Conservation (phyloP, 1,140 invertebrate species). For the Archivesica marissinica region DNA sequence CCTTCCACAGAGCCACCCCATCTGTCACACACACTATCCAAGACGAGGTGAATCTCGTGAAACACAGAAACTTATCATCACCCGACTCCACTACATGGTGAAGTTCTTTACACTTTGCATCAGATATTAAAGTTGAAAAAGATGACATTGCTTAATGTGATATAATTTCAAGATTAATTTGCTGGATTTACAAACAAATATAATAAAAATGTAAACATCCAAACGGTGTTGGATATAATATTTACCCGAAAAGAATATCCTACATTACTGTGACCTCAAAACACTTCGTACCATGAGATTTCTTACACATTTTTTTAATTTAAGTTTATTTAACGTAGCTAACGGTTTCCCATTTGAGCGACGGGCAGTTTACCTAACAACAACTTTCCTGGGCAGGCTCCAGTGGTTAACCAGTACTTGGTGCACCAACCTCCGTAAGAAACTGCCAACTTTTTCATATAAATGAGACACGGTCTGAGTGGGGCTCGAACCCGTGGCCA, state of each 20-base stretch:
- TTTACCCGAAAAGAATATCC: neutral
- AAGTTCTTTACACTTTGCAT: slow-evolving; percentile 29
- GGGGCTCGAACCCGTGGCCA: too few relatives aligned
- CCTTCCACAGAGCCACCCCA: slow-evolving; percentile 76
- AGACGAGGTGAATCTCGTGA: slow-evolving; percentile 61
- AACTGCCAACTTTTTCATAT: too few relatives aligned
- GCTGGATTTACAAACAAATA: neutral
- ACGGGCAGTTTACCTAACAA: too few relatives aligned
- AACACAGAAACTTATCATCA: slow-evolving; percentile 72
- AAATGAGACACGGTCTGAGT: too few relatives aligned
- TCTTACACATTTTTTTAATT: too few relatives aligned
- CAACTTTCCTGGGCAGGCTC: too few relatives aligned
- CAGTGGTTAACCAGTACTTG: too few relatives aligned
- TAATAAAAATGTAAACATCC: neutral
- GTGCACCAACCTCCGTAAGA: too few relatives aligned
- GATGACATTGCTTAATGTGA: slow-evolving; percentile 22
- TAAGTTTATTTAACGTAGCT: too few relatives aligned
- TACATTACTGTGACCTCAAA: neutral
- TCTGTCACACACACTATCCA: slow-evolving; percentile 75
- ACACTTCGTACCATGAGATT: neutral
- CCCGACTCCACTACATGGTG: slow-evolving; percentile 39
- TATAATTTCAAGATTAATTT: neutral
- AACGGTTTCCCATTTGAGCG: too few relatives aligned
- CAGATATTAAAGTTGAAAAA: neutral
- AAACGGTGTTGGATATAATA: neutral